These are phyloP conservation scores for Sturmia bella DNA, from an alignment of 2,888 invertebrate genomes.

Conservation along the genomic window DNA sequence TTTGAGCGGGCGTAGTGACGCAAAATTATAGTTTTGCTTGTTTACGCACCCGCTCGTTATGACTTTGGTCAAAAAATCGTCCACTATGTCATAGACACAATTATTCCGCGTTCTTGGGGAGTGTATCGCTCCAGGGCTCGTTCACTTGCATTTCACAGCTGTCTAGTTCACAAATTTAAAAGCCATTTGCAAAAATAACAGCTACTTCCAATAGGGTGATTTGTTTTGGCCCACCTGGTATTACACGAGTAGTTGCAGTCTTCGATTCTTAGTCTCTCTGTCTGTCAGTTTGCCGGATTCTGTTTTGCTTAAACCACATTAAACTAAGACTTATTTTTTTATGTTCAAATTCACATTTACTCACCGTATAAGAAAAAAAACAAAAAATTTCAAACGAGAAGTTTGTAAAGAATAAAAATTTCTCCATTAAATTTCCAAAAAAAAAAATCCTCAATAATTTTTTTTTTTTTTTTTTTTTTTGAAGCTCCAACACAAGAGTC, in stretches of 20 bases:
- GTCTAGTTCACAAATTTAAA: no score
- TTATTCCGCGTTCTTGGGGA: no score
- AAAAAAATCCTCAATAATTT: background rate
- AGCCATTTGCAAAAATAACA: no score
- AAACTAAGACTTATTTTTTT: background rate
- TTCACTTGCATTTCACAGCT: no score
- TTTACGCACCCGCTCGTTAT: no score
- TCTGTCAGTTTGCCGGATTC: background rate
- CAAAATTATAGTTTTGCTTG: no score
- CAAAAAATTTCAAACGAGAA: constrained; percentile 28
- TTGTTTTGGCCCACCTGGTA: no score
- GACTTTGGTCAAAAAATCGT: no score
- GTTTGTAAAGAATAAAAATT: constrained; percentile 19
- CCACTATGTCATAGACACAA: no score
- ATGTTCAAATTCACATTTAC: constrained; percentile 44
- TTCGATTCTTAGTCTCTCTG: constrained; percentile 7
- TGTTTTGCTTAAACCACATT: background rate
- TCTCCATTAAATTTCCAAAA: background rate
- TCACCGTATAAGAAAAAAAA: constrained; percentile 24
- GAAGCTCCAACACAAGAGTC: background rate
- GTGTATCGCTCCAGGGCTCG: no score
- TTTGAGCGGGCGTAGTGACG: no score
- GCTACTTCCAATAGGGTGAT: no score
- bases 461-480: background rate
- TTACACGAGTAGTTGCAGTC: constrained; percentile 27